These are phyloP conservation scores for Lates calcarifer DNA, from an alignment of 2,113 vertebrate species.

Conservation along the genomic window DNA sequence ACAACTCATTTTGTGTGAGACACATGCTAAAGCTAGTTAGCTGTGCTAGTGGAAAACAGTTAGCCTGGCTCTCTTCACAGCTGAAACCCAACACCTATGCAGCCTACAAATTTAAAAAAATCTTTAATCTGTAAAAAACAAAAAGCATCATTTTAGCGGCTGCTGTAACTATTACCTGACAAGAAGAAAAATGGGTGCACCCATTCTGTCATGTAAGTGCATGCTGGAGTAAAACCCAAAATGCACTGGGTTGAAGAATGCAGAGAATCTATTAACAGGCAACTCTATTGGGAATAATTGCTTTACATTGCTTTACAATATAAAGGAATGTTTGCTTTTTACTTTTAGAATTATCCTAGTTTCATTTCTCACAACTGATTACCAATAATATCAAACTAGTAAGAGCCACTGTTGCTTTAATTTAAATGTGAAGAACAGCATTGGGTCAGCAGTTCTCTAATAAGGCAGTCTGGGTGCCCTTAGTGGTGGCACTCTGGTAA, in stretches of 20 bases:
- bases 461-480: slow-evolving; percentile 31
- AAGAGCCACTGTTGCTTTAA: slow-evolving; percentile 39
- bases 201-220: not conserved
- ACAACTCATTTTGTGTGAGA: not conserved
- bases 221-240: not conserved
- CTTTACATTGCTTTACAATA: not conserved
- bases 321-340: not conserved
- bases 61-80: not conserved
- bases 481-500: slow-evolving; percentile 44
- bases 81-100: not conserved
- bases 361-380: slow-evolving; percentile 24
- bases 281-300: not conserved
- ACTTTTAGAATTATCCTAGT: not conserved
- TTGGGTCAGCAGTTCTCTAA: slow-evolving; percentile 52
- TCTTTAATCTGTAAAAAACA: too few relatives aligned
- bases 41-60: not conserved
- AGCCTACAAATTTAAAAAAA: too few relatives aligned
- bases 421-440: slow-evolving; percentile 43
- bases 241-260: not conserved
- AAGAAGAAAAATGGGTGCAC: not conserved
- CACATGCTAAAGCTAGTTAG: not conserved
- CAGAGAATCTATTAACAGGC: not conserved
- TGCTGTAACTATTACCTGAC: too few relatives aligned
- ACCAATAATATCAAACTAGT: not conserved
- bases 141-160: too few relatives aligned